Evolutionary conservation across 2,797 vertebrate species (phyloP).

Genomic region (Falco berigora): DNA sequence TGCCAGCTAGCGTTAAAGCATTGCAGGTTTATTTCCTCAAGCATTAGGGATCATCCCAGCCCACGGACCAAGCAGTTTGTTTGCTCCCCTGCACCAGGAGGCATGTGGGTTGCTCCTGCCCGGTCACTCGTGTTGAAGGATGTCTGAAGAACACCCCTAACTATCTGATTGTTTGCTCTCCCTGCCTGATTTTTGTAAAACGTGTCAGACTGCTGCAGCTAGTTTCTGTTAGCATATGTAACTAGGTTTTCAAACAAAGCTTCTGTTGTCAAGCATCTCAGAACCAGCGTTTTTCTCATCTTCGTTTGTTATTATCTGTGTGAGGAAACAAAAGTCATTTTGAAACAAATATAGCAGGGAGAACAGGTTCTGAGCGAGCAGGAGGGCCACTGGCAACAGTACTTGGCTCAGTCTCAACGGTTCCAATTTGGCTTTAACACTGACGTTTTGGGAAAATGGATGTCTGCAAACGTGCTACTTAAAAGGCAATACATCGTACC

Average conservation of each 20-base stretch:
- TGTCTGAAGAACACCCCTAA: neutral
- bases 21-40: neutral
- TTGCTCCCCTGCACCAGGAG: neutral
- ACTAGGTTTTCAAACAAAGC: neutral
- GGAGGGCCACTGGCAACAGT: neutral
- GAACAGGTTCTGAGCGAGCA: neutral
- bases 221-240: neutral
- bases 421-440: neutral
- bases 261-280: neutral
- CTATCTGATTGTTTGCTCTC: neutral
- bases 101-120: neutral
- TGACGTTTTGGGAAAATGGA: neutral
- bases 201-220: neutral
- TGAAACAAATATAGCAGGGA: neutral
- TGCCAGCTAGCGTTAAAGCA: too few species aligned
- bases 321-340: neutral
- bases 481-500: neutral
- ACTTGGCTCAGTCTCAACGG: neutral
- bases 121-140: fast-evolving
- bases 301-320: neutral
- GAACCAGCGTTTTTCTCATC: neutral
- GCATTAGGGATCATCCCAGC: neutral
- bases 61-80: neutral
- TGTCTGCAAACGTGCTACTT: neutral
- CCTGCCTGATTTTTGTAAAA: neutral